A percentile compares a stretch with the other conserved stretches of the same genome.
Conservation (phyloP, 2,888 invertebrate species). For the Nemurella pictetii region DNA sequence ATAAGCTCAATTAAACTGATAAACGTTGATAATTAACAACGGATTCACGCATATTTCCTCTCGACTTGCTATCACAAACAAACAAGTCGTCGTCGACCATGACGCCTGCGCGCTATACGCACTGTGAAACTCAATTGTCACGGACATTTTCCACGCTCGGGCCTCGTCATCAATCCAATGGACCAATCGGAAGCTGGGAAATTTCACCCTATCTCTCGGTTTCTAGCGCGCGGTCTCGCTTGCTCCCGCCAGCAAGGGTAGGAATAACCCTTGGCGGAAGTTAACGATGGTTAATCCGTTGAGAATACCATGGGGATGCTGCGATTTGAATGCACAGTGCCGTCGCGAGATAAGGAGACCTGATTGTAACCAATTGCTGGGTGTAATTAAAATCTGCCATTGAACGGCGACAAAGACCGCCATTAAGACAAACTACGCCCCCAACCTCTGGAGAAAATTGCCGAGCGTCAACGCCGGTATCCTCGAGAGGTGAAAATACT, state of each 20-base stretch:
- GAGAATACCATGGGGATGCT: slow-evolving; percentile 8
- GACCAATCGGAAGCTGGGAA: slow-evolving; percentile 17
- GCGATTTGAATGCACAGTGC: background rate
- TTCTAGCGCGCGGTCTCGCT: slow-evolving; percentile 8
- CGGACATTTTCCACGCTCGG: slow-evolving; percentile 21
- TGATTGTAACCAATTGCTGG: slow-evolving; percentile 42
- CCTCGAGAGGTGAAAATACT: background rate
- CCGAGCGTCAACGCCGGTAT: too few species aligned
- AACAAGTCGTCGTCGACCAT: background rate
- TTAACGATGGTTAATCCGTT: slow-evolving; percentile 38
- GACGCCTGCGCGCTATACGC: background rate
- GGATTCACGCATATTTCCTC: background rate
- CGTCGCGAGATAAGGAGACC: slow-evolving; percentile 39
- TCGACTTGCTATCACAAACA: background rate
- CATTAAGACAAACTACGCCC: slow-evolving; percentile 35
- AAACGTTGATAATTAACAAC: background rate
- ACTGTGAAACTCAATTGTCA: slow-evolving; percentile 24
- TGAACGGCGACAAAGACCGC: slow-evolving; percentile 38
- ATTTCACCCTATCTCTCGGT: slow-evolving; percentile 2
- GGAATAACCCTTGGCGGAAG: slow-evolving; percentile 34
- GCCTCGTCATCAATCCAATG: slow-evolving; percentile 3
- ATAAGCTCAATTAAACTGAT: background rate
- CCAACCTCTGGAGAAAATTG: background rate
- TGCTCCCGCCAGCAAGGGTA: background rate
- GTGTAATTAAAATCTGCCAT: slow-evolving; percentile 42